These are phyloP conservation scores for Eptesicus fuscus DNA, from an alignment of 2,113 vertebrate genomes.

Conservation along the genomic window DNA sequence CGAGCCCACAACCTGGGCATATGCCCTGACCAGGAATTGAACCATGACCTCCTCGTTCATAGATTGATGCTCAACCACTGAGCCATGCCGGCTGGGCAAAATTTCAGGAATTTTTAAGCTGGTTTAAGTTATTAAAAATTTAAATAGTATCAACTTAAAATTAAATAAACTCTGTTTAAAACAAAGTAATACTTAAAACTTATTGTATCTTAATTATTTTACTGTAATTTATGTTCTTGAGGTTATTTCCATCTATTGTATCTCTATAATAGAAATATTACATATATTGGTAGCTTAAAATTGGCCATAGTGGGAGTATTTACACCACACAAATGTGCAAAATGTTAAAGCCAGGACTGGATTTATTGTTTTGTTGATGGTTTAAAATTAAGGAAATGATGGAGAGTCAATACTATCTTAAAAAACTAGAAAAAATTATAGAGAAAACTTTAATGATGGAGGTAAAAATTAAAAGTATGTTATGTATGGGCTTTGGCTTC, in stretches of 20 bases:
- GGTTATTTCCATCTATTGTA: neutral
- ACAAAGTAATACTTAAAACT: neutral
- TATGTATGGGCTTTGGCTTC: neutral
- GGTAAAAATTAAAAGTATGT: neutral
- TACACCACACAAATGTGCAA: neutral
- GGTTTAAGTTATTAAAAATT: neutral
- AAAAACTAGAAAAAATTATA: neutral
- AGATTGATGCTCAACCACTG: too few relatives aligned
- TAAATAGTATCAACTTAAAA: neutral
- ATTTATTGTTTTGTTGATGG: neutral
- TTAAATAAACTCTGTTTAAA: neutral
- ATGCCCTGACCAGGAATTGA: too few relatives aligned
- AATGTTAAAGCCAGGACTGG: neutral
- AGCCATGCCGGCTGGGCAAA: neutral
- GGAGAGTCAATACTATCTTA: neutral
- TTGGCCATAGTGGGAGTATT: neutral
- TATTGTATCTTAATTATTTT: neutral
- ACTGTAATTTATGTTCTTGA: neutral
- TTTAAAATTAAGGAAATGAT: neutral
- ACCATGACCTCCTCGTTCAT: too few relatives aligned
- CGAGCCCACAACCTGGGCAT: too few relatives aligned
- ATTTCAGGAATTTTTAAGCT: neutral
- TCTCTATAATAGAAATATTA: neutral
- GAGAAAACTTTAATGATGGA: constrained; percentile 14
- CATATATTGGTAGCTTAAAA: neutral